Evolutionary conservation across 2,113 vertebrate genomes (phyloP), one percentile per base, ranked within the genome.

Genomic region (Phalacrocorax aristotelis): DNA sequence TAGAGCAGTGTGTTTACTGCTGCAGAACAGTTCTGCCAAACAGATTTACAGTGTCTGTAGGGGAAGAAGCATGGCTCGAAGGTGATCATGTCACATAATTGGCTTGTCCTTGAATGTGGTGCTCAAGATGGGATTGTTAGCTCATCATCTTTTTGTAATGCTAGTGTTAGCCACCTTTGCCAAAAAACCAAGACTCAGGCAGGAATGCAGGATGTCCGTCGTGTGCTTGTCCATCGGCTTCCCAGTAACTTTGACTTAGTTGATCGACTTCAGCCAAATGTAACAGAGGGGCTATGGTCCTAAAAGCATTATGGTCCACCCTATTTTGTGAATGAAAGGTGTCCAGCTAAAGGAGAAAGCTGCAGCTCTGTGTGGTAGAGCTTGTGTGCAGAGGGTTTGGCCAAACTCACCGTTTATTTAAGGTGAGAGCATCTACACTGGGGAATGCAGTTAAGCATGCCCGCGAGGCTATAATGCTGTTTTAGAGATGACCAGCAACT

Each of bases 161-260:
- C 48, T 55, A 3, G 66, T 54, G 91, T 68, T 70, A 81, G 23
- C 7, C 21, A 49, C 58, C 46, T 82, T 72, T 40, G 19, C 80
- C 30, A 34, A 51, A 79, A 79, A 92, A 26, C 11, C 44, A 30
- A 51, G 51, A 34, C 58, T 64, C 11, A 26, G 29, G 74, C 25
- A 42, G 42, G n/a, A 20, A 2, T 14, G 25, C 42, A 21, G 29
- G 30, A n/a, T 14, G 19, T 36, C 36, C 1, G 0, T 4, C 1
- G 1, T 42, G 40, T 20, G 10, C 61, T 78, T 85, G 52, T 60
- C 64, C 25, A 30, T 25, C 3, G 15, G 38, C 55, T 92, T 52
- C 49, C 9, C 38, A 11, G 27, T 68, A 58, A 20, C 62, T 81
- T 75, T 69, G 58, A 52, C 29, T 68, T 52, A 68, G 38, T 17